phyloP scores from a whole-genome alignment of 2,113 vertebrate genomes.

The Alouatta palliata region DNA sequence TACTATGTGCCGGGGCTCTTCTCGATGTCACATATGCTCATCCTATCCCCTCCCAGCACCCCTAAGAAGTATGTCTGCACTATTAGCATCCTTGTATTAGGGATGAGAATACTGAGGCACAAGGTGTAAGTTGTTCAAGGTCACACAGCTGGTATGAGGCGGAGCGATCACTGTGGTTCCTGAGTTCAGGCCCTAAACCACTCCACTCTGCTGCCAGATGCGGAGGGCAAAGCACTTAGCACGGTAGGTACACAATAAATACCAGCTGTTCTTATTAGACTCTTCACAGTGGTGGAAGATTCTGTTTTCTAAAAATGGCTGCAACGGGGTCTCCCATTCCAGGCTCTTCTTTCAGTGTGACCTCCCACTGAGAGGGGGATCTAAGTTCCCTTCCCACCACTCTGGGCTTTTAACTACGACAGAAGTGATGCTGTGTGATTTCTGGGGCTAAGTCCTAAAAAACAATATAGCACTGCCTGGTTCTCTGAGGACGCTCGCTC shows the following conservation, averaged over 20 bases:
- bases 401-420: background rate
- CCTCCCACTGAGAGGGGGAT: too few relatives aligned
- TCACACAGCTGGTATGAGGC: background rate
- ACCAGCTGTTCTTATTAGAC: background rate
- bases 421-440: background rate
- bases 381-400: background rate
- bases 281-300: background rate
- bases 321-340: background rate
- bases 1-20: background rate
- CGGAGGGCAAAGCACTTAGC: background rate
- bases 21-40: background rate
- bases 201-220: background rate
- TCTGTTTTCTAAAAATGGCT: background rate
- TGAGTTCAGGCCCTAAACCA: background rate
- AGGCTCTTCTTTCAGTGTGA: background rate
- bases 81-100: background rate
- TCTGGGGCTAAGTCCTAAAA: background rate
- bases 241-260: background rate
- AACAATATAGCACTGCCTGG: background rate
- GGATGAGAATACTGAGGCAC: background rate
- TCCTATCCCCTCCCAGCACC: background rate
- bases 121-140: background rate
- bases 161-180: background rate
- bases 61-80: background rate
- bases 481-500: background rate